phyloP scores from a whole-genome alignment of 2,888 invertebrate genomes.

The Limenitis camilla region DNA sequence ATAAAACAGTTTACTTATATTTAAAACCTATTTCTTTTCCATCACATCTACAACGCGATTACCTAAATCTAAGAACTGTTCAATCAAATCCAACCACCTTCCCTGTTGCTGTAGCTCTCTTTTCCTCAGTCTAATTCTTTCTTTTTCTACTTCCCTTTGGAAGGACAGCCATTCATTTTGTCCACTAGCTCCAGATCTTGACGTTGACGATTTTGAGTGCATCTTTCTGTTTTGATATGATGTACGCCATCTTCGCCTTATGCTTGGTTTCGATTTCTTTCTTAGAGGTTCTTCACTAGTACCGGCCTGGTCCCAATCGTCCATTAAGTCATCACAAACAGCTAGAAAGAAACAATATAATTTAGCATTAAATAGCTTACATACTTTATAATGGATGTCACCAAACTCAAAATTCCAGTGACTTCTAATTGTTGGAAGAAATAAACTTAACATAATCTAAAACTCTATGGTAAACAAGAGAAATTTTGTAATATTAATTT shows the following conservation, averaged over 20 bases:
- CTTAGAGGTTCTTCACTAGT: constrained; percentile 1
- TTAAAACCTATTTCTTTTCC: constrained; percentile 3
- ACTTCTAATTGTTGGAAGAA: too few relatives aligned
- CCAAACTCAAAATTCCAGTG: too few relatives aligned
- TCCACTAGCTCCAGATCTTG: background rate
- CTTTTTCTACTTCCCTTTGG: constrained; percentile 5
- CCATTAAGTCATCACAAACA: background rate
- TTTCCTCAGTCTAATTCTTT: constrained; percentile 3
- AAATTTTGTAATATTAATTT: too few relatives aligned
- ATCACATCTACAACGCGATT: constrained; percentile 4
- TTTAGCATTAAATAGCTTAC: too few relatives aligned
- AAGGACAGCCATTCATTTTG: constrained; percentile 1
- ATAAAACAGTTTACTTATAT: background rate
- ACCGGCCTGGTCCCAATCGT: background rate
- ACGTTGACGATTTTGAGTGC: background rate
- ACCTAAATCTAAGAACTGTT: constrained; percentile 5
- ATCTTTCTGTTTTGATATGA: background rate
- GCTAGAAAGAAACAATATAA: too few relatives aligned
- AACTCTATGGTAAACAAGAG: too few relatives aligned
- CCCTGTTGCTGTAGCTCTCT: constrained; percentile 3
- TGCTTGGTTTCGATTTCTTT: background rate
- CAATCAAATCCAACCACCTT: constrained; percentile 4
- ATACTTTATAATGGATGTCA: too few relatives aligned
- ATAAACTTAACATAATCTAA: too few relatives aligned
- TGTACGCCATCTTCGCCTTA: background rate